Base-by-base conservation (phyloP, 2,888 invertebrate genomes). In the Rhingia campestris region DNA sequence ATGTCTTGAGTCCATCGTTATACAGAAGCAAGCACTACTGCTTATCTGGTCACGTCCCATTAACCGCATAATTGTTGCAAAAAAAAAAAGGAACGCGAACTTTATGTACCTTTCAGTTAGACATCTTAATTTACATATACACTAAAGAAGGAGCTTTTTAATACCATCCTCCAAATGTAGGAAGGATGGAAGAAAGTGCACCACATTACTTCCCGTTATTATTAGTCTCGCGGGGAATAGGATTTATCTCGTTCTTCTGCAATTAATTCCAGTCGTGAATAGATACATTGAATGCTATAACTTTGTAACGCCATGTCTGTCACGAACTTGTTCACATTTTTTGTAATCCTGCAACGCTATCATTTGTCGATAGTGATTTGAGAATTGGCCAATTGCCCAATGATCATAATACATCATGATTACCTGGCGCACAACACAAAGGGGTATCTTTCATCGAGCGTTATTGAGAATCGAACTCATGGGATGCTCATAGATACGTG, bases 31-130 rank as follows among this genome's bases (percentile, higher is more conserved):
- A 77, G 74, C 51, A 72, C 39, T 56, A 75, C 47, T 63, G 66
- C 77, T 82, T 82, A 82, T 82, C 81, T 73, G 10, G 56, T 82
- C 73, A 82, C 77, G 77, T 77, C 56, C 61, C 81, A 81, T 81
- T 81, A 67, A 61, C 61, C 61, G 72, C 77, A 72, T 54, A 77
- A 81, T 70, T 66, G 66, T 77, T 77, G 77, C 70, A 66, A 76
- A 69, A 66, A 81, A 67, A 35, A 6, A 22, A 9, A 56, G 45
- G 3, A 4, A 58, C 9, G 14, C 32, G 5, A 63, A 70, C 10
- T 35, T 33, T 58, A 59, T 39, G 5, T 63, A 30, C 35, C 41
- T 14, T 22, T 4, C 63, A 32, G 45, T 51, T 54, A 59, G 41
- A 53, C 54, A 61, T 61, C 72, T 67, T 81, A 72, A 81, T 81